Base-by-base conservation (phyloP, 2,797 vertebrate species). In the Fistularia tabacaria region DNA sequence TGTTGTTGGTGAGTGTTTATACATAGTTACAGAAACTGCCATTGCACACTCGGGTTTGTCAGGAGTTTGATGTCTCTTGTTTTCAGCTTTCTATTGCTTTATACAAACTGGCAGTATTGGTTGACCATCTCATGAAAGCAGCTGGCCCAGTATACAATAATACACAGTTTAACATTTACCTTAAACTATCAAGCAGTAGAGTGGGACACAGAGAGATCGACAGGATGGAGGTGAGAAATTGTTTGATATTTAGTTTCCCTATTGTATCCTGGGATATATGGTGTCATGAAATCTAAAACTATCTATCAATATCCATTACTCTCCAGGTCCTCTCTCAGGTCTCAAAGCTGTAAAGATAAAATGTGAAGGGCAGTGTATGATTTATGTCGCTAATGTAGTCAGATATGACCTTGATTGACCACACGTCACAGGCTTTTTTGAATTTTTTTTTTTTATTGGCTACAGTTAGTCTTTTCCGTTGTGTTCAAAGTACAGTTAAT, bases 201-300 rank as follows among this genome's bases (percentile, higher is more conserved):
- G 25, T 5, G 25, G 25, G 25, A 25, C 25, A 25, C 25, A 69
- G 56, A 62, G 51, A 37, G 54, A 67, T 62, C 63, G 69, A 65
- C 42, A 54, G 64, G 53, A 48, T 66, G 61, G 73, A 69, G 50
- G 55, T 57, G 69, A 75, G 55, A 62, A 61, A 71, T 69, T 57
- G 74, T 77, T 82, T 74, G 66, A 76, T 80, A 81, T 87, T 85
- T 73, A 50, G 69, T 86, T 88, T 84, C 82, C 49, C 69, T 62
- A 61, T 71, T 84, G 79, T 82, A 82, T 82, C 85, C 79, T 88
- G 82, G 74, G 77, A 86, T 81, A 87, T 86, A 73, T 81, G 46
- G 76, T 85, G 86, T 82, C 85, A 85, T 63, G 86, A 82, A 86
- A 88, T 80, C 49, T 61, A 82, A 88, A 84, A 77, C 85, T 76